Evolutionary conservation across 2,797 vertebrate species (phyloP).

Genomic region (Chiloscyllium punctatum): DNA sequence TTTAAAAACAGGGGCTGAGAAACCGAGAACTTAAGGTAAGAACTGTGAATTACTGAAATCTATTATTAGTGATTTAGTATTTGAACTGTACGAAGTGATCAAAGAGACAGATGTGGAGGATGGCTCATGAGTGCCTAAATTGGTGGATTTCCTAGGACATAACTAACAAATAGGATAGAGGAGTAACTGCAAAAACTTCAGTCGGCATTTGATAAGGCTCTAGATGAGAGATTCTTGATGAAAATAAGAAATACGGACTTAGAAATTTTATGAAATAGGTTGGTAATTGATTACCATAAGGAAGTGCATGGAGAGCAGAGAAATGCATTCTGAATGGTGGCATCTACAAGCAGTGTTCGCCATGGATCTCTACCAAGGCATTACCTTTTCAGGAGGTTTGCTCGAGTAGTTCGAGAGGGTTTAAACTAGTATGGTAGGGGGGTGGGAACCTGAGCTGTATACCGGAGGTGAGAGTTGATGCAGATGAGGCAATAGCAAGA

Average conservation of each 20-base stretch:
- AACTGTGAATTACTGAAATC: background rate
- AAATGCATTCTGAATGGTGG: background rate
- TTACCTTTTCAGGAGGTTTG: background rate
- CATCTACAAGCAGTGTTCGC: background rate
- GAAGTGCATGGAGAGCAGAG: background rate
- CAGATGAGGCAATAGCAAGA: too few relatives aligned
- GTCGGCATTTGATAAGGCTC: background rate
- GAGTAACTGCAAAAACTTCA: background rate
- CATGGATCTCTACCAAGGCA: background rate
- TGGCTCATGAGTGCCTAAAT: background rate
- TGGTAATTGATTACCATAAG: background rate
- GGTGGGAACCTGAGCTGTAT: too few relatives aligned
- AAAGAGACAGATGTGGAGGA: background rate
- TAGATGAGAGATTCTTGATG: background rate
- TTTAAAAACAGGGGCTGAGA: background rate
- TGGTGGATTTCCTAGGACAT: background rate
- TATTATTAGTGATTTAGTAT: background rate
- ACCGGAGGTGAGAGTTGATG: too few relatives aligned
- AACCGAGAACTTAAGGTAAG: background rate
- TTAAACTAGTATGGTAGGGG: too few relatives aligned
- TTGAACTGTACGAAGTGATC: background rate
- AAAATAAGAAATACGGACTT: background rate
- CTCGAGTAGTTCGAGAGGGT: too few relatives aligned
- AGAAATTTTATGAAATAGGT: background rate
- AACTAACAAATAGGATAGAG: background rate